Evolutionary conservation across 2,888 invertebrate genomes (phyloP).

Genomic region (Luperina testacea): DNA sequence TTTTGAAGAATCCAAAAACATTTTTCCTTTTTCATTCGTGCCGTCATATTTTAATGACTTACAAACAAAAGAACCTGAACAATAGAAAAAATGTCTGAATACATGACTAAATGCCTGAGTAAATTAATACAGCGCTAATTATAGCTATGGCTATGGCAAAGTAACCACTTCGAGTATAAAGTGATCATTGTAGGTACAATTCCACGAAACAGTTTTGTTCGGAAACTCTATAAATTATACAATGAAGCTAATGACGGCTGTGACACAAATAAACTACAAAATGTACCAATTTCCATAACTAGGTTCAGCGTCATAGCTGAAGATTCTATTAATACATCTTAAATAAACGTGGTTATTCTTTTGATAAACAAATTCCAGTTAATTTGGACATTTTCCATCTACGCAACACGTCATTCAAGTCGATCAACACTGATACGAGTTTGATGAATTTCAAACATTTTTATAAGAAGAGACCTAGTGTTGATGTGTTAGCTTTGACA

Average conservation of each 20-base stretch:
- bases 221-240: slow-evolving; percentile 18
- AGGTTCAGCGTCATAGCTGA: slow-evolving; percentile 45
- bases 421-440: slow-evolving; percentile 34
- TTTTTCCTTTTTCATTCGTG: neutral
- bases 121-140: slow-evolving; percentile 30
- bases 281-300: slow-evolving; percentile 43
- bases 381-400: slow-evolving; percentile 50
- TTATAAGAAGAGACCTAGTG: neutral
- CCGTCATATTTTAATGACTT: neutral
- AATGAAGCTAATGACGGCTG: slow-evolving; percentile 28
- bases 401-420: slow-evolving; percentile 45
- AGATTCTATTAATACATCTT: slow-evolving; percentile 44
- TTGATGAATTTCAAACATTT: slow-evolving; percentile 39
- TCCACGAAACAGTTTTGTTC: slow-evolving; percentile 9
- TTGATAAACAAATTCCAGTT: slow-evolving; percentile 42
- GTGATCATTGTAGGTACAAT: slow-evolving; percentile 7
- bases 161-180: slow-evolving; percentile 1
- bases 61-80: slow-evolving; percentile 14
- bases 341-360: slow-evolving; percentile 44
- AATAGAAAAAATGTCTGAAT: slow-evolving; percentile 12
- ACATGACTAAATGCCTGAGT: neutral
- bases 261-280: slow-evolving; percentile 44
- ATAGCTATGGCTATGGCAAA: slow-evolving; percentile 3
- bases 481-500: slow-evolving; percentile 2
- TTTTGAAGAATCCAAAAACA: neutral